Evolutionary conservation across 2,797 vertebrate species (phyloP).

Genomic region (Heteromormyrus szaboi): DNA sequence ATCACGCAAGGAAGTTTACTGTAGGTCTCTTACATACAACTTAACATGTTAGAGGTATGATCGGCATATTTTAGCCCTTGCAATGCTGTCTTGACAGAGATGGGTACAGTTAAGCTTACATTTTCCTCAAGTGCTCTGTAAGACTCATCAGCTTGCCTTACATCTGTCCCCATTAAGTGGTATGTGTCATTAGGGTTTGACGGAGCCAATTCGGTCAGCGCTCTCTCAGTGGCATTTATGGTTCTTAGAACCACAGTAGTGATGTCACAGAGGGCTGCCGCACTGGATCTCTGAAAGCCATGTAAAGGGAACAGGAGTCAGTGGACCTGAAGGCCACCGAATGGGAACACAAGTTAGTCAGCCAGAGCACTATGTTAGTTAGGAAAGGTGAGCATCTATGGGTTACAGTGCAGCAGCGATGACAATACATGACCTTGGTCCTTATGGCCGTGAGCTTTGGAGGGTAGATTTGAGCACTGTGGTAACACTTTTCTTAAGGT

Average conservation of each 20-base stretch:
- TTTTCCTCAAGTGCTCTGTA: conserved; percentile 79
- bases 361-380: background rate
- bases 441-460: background rate
- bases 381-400: background rate
- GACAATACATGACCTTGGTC: background rate
- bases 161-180: conserved; percentile 53
- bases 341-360: background rate
- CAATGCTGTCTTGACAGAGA: background rate
- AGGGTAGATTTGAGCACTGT: background rate
- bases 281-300: conserved; percentile 70
- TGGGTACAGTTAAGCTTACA: conserved; percentile 56
- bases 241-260: conserved; percentile 74
- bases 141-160: conserved; percentile 63
- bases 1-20: background rate
- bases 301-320: conserved; percentile 62
- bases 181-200: conserved; percentile 51
- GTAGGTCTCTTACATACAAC: background rate
- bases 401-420: background rate
- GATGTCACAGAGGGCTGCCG: conserved; percentile 77
- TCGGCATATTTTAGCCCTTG: background rate
- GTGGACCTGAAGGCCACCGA: conserved; percentile 35
- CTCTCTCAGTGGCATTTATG: conserved; percentile 73
- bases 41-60: background rate
- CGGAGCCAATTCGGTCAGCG: conserved; percentile 61
- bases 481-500: background rate